Conservation (phyloP, 2,113 vertebrate genomes). For the Castor canadensis region DNA sequence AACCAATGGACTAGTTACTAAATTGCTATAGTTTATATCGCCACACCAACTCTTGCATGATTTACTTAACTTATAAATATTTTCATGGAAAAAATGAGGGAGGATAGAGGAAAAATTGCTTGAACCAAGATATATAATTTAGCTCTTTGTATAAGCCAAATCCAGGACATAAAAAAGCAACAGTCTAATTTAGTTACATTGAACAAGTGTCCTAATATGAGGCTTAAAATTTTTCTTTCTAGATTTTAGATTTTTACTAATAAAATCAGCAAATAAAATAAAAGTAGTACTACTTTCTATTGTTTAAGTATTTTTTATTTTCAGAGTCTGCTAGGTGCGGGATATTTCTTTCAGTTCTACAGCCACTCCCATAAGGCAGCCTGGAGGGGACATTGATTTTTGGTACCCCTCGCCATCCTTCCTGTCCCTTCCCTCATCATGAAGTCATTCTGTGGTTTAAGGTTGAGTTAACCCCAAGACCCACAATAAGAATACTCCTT, state of each 20-base stretch:
- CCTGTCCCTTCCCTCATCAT: background rate
- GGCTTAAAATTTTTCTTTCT: background rate
- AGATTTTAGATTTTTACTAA: background rate
- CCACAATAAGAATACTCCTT: background rate
- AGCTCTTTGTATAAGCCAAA: background rate
- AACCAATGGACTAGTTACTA: background rate
- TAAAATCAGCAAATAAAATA: background rate
- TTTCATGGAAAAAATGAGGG: background rate
- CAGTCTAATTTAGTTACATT: background rate
- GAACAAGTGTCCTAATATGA: background rate
- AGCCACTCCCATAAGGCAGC: background rate
- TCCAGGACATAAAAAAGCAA: background rate
- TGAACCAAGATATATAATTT: background rate
- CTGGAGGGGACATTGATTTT: background rate
- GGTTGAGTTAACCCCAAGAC: background rate
- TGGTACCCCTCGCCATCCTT: background rate
- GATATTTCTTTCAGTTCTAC: background rate
- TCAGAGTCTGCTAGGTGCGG: background rate
- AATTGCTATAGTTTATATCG: background rate
- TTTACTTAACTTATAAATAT: constrained; percentile 4
- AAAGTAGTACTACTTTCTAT: background rate
- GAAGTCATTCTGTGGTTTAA: background rate
- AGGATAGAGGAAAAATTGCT: background rate
- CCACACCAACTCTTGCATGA: background rate
- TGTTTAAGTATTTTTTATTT: background rate